Evolutionary conservation across 2,888 invertebrate genomes (phyloP), one percentile per base, ranked within the genome.

Genomic region (Heliconius cydno): DNA sequence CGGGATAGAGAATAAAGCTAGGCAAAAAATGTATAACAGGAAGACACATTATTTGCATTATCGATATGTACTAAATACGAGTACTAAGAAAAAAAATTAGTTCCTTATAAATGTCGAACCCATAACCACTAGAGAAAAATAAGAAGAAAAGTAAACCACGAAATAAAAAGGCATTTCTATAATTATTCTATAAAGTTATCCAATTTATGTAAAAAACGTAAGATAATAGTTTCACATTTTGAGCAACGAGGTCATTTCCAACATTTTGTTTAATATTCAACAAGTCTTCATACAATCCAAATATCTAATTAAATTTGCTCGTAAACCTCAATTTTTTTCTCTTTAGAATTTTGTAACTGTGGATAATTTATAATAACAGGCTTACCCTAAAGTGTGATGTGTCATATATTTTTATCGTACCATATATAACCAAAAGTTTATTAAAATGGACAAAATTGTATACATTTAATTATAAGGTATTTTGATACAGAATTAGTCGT

Each of bases 361-460:
- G 68, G 57, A 77, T 79, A 79, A 79, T 79, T 73, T 73, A 67
- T 79, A 79, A 79, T 79, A 52, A 65, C 66, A 60, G 72, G 22
- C 52, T 52, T 22, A 52, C 76, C 68, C 77, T 73, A 63, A 28
- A 57, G 9, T 73, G 75, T 65, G 63, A 19, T 28, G 25, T 75
- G 41, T 72, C 34, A 57, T 74, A 74, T 25, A 75, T 65, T 65
- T 22, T 65, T 65, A 63, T 41, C 75, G 65, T 0, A 22, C 41
- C 38, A 65, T 63, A 38, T 65, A 57, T 72, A 57, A 72, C 22
- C 30, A 34, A 46, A 57, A 3, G 2, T 28, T 41, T 46, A 57
- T 72, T 52, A 57, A 57, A 57, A 57, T 30, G 52, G 22, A 19
- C 46, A 46, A 46, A 71, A n/a, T 3, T 34, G 67, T 41, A 68